Evolutionary conservation across 2,888 invertebrate genomes (phyloP).

Genomic region (Eupithecia insigniata): DNA sequence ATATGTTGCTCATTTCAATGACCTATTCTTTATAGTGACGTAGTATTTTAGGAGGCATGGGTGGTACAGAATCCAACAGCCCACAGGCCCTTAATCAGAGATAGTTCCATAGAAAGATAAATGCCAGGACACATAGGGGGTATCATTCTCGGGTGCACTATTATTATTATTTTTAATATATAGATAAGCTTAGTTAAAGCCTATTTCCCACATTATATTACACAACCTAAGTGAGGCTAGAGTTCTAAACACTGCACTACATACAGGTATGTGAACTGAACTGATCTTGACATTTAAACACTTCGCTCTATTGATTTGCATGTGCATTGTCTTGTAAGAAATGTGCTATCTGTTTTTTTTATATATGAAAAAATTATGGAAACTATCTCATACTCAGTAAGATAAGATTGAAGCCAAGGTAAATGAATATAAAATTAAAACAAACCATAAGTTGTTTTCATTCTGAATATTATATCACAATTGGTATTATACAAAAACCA

Average conservation of each 20-base stretch:
- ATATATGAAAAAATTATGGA: neutral
- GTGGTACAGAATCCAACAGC: too few relatives aligned
- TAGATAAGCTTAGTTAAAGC: neutral
- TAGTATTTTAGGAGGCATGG: too few relatives aligned
- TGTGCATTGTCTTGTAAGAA: neutral
- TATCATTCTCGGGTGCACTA: too few relatives aligned
- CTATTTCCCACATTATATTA: neutral
- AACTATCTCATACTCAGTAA: neutral
- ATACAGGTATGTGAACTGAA: constrained; percentile 21
- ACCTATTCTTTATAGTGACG: too few relatives aligned
- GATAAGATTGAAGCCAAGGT: neutral
- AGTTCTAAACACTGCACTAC: constrained; percentile 4
- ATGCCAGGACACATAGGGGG: too few relatives aligned
- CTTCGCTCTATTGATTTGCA: constrained; percentile 51
- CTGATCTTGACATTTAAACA: constrained; percentile 75
- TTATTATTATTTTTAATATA: too few relatives aligned
- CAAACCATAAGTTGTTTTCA: neutral
- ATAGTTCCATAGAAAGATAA: too few relatives aligned
- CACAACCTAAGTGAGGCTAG: constrained; percentile 41
- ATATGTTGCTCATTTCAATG: too few relatives aligned
- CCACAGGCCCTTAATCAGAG: too few relatives aligned
- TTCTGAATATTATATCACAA: neutral
- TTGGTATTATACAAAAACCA: too few relatives aligned
- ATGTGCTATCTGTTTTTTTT: neutral
- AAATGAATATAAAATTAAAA: neutral